Conservation (phyloP, 1,140 invertebrate species). For the Archivesica marissinica region DNA sequence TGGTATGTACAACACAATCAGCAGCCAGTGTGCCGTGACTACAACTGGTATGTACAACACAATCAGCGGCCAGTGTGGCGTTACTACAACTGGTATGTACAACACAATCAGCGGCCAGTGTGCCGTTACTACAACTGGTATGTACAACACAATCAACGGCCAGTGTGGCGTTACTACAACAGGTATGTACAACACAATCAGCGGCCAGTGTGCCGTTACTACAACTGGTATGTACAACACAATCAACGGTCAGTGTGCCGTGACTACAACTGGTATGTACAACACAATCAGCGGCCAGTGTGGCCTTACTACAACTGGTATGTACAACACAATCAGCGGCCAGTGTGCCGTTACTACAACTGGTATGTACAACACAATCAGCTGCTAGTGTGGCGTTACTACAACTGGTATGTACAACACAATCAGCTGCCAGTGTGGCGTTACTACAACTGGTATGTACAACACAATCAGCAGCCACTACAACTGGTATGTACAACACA, state of each 20-base stretch:
- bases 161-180: slow-evolving; percentile 72
- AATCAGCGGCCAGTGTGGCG: slow-evolving; percentile 76
- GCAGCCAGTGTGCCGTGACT: slow-evolving; percentile 74
- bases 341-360: slow-evolving; percentile 72
- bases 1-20: slow-evolving; percentile 75
- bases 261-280: slow-evolving; percentile 74
- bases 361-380: slow-evolving; percentile 75
- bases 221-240: slow-evolving; percentile 72
- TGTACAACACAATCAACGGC: slow-evolving; percentile 74
- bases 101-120: slow-evolving; percentile 74
- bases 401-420: slow-evolving; percentile 72
- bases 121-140: slow-evolving; percentile 75
- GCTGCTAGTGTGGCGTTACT: slow-evolving; percentile 75
- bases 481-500: no score
- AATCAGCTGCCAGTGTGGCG: slow-evolving; percentile 76
- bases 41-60: slow-evolving; percentile 72
- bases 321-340: slow-evolving; percentile 74
- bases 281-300: slow-evolving; percentile 74
- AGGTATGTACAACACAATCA: slow-evolving; percentile 75
- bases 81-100: slow-evolving; percentile 74
- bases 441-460: slow-evolving; percentile 73
- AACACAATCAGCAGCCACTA: no score
- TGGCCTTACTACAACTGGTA: slow-evolving; percentile 75
- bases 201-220: slow-evolving; percentile 74
- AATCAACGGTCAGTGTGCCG: slow-evolving; percentile 75